phyloP scores from a whole-genome alignment of 1,140 invertebrate genomes.

The Choristoneura fumiferana region DNA sequence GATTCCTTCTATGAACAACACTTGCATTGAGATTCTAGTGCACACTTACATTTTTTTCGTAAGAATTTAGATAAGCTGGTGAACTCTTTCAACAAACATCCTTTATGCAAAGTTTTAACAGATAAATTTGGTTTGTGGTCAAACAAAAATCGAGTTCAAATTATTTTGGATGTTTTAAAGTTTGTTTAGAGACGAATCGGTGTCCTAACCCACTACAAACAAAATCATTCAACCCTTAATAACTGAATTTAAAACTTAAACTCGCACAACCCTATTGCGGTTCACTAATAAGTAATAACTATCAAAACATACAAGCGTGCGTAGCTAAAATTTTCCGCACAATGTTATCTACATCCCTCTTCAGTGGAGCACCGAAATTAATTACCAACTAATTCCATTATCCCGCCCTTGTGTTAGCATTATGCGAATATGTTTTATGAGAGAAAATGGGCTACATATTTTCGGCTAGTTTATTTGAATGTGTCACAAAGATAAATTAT shows the following conservation, averaged over 20 bases:
- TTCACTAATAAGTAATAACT: constrained; percentile 16
- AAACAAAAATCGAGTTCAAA: too few relatives aligned
- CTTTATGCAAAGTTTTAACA: too few relatives aligned
- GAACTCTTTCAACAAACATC: too few relatives aligned
- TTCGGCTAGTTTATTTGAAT: too few relatives aligned
- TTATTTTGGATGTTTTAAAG: too few relatives aligned
- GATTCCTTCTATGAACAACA: too few relatives aligned
- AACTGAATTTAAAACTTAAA: constrained; percentile 10
- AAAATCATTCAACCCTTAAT: constrained; percentile 11
- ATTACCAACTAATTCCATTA: constrained; percentile 58
- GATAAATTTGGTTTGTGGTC: too few relatives aligned
- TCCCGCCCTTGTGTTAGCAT: constrained; percentile 16
- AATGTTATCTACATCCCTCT: constrained; percentile 17
- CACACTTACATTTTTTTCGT: too few relatives aligned
- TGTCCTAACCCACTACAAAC: constrained; percentile 4
- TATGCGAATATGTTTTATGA: constrained; percentile 14
- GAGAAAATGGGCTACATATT: background rate
- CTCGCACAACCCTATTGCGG: constrained; percentile 1
- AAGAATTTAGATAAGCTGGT: too few relatives aligned
- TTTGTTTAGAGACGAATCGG: background rate
- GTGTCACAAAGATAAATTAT: too few relatives aligned
- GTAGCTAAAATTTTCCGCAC: constrained; percentile 13
- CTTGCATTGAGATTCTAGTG: too few relatives aligned
- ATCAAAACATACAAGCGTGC: constrained; percentile 2
- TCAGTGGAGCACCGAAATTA: constrained; percentile 34